phyloP scores from a whole-genome alignment of 2,888 invertebrate species.

The Microplitis deprimator region DNA sequence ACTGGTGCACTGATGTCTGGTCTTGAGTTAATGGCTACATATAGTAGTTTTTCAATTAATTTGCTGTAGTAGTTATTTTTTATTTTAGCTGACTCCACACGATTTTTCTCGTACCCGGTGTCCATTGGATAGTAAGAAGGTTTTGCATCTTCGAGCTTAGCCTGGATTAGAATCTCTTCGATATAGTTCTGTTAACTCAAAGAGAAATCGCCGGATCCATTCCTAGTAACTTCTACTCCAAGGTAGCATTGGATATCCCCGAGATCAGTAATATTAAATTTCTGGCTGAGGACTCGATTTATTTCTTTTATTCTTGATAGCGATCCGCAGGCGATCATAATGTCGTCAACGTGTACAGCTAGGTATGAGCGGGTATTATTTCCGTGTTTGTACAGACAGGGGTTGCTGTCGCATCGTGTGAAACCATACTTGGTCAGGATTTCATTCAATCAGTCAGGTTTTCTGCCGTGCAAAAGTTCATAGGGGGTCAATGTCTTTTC shows the following conservation, averaged over 20 bases:
- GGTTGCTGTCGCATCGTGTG: neutral
- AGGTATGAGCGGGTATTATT: constrained; percentile 27
- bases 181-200: constrained; percentile 48
- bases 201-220: constrained; percentile 30
- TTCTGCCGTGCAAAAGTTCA: too few species aligned
- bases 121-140: neutral
- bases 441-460: constrained; percentile 47
- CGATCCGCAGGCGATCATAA: constrained; percentile 42
- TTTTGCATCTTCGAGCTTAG: constrained; percentile 12
- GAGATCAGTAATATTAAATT: constrained; percentile 50
- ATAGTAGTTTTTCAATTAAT: neutral
- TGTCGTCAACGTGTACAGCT: constrained; percentile 46
- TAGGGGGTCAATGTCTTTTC: constrained; percentile 53
- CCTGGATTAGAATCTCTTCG: constrained; percentile 35
- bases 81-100: neutral
- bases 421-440: constrained; percentile 39
- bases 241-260: constrained; percentile 47
- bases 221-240: constrained; percentile 45
- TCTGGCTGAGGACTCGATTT: constrained; percentile 34
- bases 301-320: constrained; percentile 9
- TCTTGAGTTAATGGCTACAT: neutral
- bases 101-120: neutral
- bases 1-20: neutral
- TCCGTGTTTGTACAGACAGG: constrained; percentile 35
- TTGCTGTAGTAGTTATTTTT: neutral